Base-by-base conservation (phyloP, 2,888 invertebrate genomes). In the Sialis fuliginosa region DNA sequence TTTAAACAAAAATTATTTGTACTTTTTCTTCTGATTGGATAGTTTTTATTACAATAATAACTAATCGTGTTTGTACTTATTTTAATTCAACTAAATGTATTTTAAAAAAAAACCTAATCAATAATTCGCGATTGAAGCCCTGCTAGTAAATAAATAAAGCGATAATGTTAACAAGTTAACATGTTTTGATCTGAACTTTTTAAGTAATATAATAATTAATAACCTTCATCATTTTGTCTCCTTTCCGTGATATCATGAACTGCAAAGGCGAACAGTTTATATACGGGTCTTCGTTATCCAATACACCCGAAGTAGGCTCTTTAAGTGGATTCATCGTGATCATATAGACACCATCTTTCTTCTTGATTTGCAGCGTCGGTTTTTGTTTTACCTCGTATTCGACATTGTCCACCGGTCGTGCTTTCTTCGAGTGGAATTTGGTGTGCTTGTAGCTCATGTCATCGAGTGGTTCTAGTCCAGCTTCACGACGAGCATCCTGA, bases 301-400 rank as follows among this genome's bases (percentile, higher is more conserved):
- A 63, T 39, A 81, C 62, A 22, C 2, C 22, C 22, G 69, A 68
- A 1, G 68, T 66, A 1, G 77, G 64, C 54, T 79, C 74, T 61
- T 79, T 79, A 3, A 81, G 58, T 0, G 81, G 81, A 47, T 78
- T 74, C 57, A 81, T 73, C 55, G 77, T 77, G 52, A 81, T 77
- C 31, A 72, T 71, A 55, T 76, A 79, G 2, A 70, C 65, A 3
- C 79, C 79, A 39, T 79, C 74, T 57, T 75, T 75, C 55, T 79
- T 78, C 53, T 74, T 72, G 5, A 81, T 73, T 49, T 72, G 74
- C 9, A 81, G 60, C 0, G 80, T 72, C 2, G 80, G 77, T 54
- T 75, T 74, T 35, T 47, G 47, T 9, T 57, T 57, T 0, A 65
- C 62, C 10, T 71, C 68, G 0, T 69, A 68, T 0, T 48, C 47